These are phyloP conservation scores for Sycobia sp. DNA, from an alignment of 1,140 invertebrate species.

Conservation along the genomic window DNA sequence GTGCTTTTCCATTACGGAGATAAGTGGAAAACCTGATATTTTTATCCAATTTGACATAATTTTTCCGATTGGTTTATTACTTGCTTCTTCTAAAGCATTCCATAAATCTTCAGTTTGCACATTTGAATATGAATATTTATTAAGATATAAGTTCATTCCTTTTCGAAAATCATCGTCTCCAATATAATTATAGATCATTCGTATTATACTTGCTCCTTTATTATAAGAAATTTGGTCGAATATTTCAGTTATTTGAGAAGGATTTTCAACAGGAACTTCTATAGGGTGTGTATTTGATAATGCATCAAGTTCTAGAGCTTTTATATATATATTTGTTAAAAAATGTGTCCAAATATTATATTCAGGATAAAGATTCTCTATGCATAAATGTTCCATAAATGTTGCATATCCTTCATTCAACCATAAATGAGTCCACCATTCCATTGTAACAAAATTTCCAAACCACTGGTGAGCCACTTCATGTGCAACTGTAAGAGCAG, in stretches of 20 bases:
- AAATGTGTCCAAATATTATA: constrained; percentile 95
- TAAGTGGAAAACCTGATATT: constrained; percentile 88
- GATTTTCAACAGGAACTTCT: constrained; percentile 86
- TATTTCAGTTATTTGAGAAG: constrained; percentile 91
- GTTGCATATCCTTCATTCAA: constrained; percentile 93
- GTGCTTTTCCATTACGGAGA: constrained; percentile 63
- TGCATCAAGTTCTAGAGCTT: constrained; percentile 85
- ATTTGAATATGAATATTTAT: constrained; percentile 83
- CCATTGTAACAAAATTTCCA: constrained; percentile 90
- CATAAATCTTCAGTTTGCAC: constrained; percentile 95
- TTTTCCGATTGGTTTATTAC: constrained; percentile 85
- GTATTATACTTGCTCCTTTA: constrained; percentile 91
- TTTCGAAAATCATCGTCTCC: constrained; percentile 93
- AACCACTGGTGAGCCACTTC: constrained; percentile 92
- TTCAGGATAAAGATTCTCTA: constrained; percentile 85
- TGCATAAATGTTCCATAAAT: constrained; percentile 87
- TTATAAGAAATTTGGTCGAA: constrained; percentile 96
- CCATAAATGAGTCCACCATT: constrained; percentile 86
- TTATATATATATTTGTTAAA: constrained; percentile 81
- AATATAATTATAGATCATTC: constrained; percentile 96
- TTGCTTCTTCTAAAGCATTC: constrained; percentile 86
- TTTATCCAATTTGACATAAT: constrained; percentile 96
- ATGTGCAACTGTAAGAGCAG: constrained; percentile 86
- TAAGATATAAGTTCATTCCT: constrained; percentile 93
- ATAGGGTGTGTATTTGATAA: constrained; percentile 91